A percentile compares a stretch with the other conserved stretches of the same genome.
Conservation (phyloP, 1,140 invertebrate species). For the Drosophila sturtevanti region DNA sequence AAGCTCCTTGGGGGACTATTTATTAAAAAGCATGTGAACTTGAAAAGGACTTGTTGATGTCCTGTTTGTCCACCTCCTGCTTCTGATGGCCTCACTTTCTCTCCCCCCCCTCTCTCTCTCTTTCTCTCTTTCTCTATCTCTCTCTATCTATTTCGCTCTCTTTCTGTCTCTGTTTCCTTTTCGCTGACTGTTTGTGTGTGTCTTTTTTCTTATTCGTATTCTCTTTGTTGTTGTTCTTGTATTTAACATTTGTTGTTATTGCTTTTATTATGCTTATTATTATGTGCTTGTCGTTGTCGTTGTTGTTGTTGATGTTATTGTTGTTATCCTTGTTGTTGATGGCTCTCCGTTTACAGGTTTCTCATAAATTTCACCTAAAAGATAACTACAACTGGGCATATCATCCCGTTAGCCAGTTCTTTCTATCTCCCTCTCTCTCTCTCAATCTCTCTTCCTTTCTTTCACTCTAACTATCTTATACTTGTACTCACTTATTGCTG, state of each 20-base stretch:
- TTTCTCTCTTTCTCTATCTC: constrained; percentile 20
- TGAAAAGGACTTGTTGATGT: constrained; percentile 79
- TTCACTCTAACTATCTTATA: too few species aligned
- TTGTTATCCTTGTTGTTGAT: constrained; percentile 51
- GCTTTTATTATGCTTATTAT: constrained; percentile 73
- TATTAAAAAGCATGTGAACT: constrained; percentile 81
- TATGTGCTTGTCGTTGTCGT: constrained; percentile 47
- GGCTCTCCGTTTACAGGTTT: constrained; percentile 31
- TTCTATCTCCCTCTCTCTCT: not conserved
- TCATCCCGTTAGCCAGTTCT: constrained; percentile 17
- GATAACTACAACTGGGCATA: constrained; percentile 1
- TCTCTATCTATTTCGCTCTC: constrained; percentile 19
- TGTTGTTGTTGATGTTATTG: constrained; percentile 51
- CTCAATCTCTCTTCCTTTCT: not conserved
- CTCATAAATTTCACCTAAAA: constrained; percentile 2
- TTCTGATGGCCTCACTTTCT: too few species aligned
- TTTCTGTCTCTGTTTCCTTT: constrained; percentile 12
- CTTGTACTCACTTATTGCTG: too few species aligned
- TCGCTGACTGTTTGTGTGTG: constrained; percentile 19
- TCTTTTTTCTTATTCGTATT: constrained; percentile 22
- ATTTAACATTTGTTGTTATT: constrained; percentile 59
- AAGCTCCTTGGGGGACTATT: constrained; percentile 78
- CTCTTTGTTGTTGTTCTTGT: constrained; percentile 39
- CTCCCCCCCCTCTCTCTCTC: too few species aligned
- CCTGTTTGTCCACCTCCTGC: constrained; percentile 12